These are phyloP conservation scores for Calliphora vicina DNA, from an alignment of 1,140 invertebrate species.

Conservation along the genomic window DNA sequence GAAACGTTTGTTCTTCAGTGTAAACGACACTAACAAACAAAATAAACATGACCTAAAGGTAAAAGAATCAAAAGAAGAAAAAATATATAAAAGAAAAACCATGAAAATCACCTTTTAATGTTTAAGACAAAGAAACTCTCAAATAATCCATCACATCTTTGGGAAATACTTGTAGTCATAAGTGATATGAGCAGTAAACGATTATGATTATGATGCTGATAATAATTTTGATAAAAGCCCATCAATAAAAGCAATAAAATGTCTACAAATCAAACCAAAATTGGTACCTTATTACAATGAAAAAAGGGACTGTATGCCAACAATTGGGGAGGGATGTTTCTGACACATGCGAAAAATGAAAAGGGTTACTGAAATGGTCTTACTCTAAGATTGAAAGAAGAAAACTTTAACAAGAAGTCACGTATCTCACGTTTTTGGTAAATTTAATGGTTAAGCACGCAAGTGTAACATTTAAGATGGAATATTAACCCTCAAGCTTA, in stretches of 20 bases:
- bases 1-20: background rate
- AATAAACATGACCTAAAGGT: conserved; percentile 16
- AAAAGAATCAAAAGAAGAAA: background rate
- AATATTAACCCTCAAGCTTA: background rate
- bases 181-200: background rate
- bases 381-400: too few species aligned
- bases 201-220: background rate
- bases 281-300: background rate
- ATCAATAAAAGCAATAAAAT: conserved; percentile 35
- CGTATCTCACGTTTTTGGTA: conserved; percentile 16
- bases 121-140: background rate
- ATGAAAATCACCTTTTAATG: background rate
- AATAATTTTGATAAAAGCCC: conserved; percentile 29
- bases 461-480: background rate
- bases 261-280: conserved; percentile 32
- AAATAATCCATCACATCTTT: background rate
- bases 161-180: background rate
- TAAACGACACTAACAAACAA: background rate
- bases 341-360: conserved; percentile 27
- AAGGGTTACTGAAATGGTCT: conserved; percentile 23
- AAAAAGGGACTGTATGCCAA: too few species aligned
- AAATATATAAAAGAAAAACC: too few species aligned
- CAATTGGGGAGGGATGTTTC: conserved; percentile 19
- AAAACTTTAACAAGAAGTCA: conserved; percentile 15
- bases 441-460: conserved; percentile 23